A percentile compares a stretch with the other conserved stretches of the same genome.
These are phyloP conservation scores for Drosophila borborema DNA, from an alignment of 2,888 invertebrate genomes.

Conservation along the genomic window DNA sequence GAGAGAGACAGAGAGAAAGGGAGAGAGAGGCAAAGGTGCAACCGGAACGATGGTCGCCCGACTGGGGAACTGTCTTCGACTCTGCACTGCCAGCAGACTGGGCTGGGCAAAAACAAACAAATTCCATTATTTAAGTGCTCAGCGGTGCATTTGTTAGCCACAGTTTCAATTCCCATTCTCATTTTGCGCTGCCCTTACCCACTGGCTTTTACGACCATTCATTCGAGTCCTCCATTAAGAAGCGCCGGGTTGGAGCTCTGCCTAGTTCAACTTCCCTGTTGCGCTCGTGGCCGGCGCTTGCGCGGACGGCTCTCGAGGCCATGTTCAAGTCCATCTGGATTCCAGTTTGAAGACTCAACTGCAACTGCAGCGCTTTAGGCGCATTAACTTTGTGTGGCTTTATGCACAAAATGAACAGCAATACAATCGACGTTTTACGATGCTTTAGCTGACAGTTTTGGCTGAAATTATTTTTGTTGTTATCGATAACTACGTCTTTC, in stretches of 20 bases:
- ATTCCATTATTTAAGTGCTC: constrained; percentile 72
- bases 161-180: constrained; percentile 15
- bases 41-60: constrained; percentile 4
- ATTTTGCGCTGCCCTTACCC: constrained; percentile 30
- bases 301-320: not conserved
- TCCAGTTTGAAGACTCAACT: constrained; percentile 13
- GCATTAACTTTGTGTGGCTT: constrained; percentile 77
- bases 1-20: not conserved
- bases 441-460: constrained; percentile 79
- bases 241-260: constrained; percentile 34
- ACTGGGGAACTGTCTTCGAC: constrained; percentile 17
- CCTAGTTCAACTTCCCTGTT: not conserved
- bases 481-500: not conserved
- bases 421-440: constrained; percentile 83
- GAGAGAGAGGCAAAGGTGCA: constrained; percentile 17
- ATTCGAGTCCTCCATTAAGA: constrained; percentile 61
- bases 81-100: constrained; percentile 25
- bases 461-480: constrained; percentile 28
- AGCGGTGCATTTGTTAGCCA: constrained; percentile 61
- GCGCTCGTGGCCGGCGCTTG: constrained; percentile 12
- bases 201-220: constrained; percentile 62
- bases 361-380: constrained; percentile 42
- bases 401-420: constrained; percentile 80
- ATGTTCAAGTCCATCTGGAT: constrained; percentile 36
- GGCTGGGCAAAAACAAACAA: constrained; percentile 67